A percentile compares a stretch with the other conserved stretches of the same genome.
phyloP scores from a whole-genome alignment of 2,113 vertebrate species.

The Actenoides hombroni region DNA sequence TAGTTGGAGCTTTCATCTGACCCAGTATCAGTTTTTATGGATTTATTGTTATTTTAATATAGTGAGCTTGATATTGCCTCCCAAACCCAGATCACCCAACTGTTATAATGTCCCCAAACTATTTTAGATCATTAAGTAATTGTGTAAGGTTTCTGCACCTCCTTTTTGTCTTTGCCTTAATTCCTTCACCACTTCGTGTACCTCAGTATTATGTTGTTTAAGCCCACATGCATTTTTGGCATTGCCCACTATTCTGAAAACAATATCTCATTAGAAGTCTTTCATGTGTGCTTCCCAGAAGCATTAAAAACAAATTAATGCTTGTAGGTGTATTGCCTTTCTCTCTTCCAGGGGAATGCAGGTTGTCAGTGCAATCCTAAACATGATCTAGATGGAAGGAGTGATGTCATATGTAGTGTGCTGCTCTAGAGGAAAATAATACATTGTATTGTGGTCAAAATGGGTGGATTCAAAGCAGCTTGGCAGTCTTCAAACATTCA shows the following conservation, averaged over 20 bases:
- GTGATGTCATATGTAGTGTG: rapidly evolving
- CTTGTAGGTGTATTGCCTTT: neutral
- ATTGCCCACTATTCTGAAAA: neutral
- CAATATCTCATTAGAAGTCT: neutral
- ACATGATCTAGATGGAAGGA: neutral
- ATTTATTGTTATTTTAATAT: neutral
- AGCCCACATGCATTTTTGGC: neutral
- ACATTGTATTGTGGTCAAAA: neutral
- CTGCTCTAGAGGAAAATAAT: neutral
- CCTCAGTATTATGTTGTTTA: neutral
- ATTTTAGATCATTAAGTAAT: neutral
- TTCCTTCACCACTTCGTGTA: neutral
- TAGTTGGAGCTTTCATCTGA: neutral
- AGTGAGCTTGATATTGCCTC: neutral
- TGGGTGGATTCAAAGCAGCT: neutral
- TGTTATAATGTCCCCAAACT: neutral
- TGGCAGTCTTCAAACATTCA: neutral
- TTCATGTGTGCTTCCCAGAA: neutral
- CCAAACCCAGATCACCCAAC: neutral
- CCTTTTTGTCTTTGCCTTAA: neutral
- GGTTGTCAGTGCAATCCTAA: neutral
- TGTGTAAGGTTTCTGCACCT: neutral
- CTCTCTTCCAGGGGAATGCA: neutral
- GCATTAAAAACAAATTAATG: neutral
- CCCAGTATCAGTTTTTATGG: rapidly evolving